Evolutionary conservation across 2,113 vertebrate genomes (phyloP).

Genomic region (Rhea americana): DNA sequence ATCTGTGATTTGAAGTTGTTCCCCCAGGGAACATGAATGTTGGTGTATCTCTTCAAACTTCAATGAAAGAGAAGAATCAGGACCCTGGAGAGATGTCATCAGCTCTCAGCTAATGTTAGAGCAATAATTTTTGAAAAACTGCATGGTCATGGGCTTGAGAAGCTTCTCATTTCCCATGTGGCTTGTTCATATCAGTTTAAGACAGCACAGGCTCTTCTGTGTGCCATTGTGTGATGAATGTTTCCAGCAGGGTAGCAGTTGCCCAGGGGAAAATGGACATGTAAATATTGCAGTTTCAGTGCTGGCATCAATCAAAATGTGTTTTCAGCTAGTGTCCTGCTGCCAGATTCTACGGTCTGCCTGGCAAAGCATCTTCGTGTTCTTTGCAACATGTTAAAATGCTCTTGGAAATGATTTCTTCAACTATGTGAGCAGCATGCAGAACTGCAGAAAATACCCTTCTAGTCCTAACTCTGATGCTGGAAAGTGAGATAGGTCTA

Average conservation of each 20-base stretch:
- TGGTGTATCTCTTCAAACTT: constrained; percentile 6
- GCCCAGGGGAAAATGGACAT: background rate
- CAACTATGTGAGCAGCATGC: constrained; percentile 2
- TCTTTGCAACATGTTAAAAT: background rate
- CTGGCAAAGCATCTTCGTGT: background rate
- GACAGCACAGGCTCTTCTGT: background rate
- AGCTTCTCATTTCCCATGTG: background rate
- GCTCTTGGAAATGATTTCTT: constrained; percentile 18
- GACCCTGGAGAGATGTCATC: constrained; percentile 5
- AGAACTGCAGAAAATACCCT: background rate
- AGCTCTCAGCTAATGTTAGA: background rate
- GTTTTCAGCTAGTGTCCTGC: constrained; percentile 10
- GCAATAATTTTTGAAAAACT: constrained; percentile 15
- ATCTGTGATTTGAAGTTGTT: constrained; percentile 55
- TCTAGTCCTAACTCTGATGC: background rate
- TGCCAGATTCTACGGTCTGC: background rate
- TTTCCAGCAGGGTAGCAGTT: background rate
- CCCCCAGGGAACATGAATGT: constrained; percentile 10
- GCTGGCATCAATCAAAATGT: background rate
- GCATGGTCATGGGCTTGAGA: background rate
- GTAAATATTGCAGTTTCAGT: constrained; percentile 35
- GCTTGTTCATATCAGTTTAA: constrained; percentile 6
- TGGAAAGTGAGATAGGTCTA: background rate
- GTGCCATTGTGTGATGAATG: constrained; percentile 1
- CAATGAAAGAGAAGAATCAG: constrained; percentile 38